A percentile compares a stretch with the other conserved stretches of the same genome.
Evolutionary conservation across 2,113 vertebrate genomes (phyloP).

Genomic region (Pollimyrus isidori): DNA sequence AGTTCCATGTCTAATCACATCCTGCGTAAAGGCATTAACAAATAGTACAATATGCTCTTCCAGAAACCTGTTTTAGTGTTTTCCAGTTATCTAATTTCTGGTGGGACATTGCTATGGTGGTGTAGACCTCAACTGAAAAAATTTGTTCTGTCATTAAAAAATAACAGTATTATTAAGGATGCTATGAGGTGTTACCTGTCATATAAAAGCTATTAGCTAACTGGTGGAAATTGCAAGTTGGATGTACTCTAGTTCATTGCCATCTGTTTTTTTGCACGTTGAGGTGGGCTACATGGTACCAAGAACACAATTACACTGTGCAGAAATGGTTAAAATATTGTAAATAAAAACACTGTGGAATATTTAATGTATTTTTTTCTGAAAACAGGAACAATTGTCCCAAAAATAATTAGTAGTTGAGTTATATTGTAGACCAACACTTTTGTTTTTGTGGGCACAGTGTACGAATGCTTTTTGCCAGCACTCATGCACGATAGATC

Average conservation of each 20-base stretch:
- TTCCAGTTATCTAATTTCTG: neutral
- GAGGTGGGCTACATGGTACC: neutral
- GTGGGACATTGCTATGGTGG: neutral
- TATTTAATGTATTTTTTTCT: neutral
- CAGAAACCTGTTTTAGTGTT: neutral
- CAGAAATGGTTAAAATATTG: neutral
- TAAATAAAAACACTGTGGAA: neutral
- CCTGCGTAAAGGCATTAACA: constrained; percentile 8
- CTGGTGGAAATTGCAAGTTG: neutral
- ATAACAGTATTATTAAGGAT: neutral
- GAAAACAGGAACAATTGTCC: neutral
- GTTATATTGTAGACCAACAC: neutral
- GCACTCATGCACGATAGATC: neutral
- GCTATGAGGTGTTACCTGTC: neutral
- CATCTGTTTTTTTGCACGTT: neutral
- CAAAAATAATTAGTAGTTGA: neutral
- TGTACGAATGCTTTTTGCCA: neutral
- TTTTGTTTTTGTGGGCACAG: neutral
- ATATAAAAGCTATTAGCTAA: neutral
- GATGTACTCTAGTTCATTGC: neutral
- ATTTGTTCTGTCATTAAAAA: neutral
- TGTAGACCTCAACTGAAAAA: neutral
- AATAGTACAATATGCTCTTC: neutral
- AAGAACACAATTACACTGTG: neutral
- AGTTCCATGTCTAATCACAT: constrained; percentile 5